Base-by-base conservation (phyloP, 2,888 invertebrate genomes). In the Euzetes globulus region DNA sequence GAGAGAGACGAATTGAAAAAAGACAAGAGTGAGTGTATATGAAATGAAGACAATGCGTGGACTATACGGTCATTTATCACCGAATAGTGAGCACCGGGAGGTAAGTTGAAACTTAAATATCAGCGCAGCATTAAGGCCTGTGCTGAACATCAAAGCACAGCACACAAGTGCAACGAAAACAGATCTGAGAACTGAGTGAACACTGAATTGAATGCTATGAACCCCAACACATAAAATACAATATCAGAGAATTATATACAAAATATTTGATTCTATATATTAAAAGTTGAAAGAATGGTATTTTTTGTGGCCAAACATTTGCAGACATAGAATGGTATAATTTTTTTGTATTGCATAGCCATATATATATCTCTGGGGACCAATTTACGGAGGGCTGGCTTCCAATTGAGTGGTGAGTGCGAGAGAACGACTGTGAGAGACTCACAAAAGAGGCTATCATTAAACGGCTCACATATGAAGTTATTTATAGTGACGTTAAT, bases 401-500 rank as follows among this genome's bases (percentile, higher is more conserved):
- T 41, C 4, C 41, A 47, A 33, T 71, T 47, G 71, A 71, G 41
- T 37, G 19, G 29, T n/a, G 47, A 52, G 33, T 45, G 71, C 11
- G 41, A 50, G 70, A 37, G 70, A 70, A 3, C 11, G 47, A 47
- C 47, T 19, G 71, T 19, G 70, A 37, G 47, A 52, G 68, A 68
- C 25, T 25, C 25, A 68, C 25, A 68, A 27, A 45, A 19, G 25
- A 19, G 25, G 33, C 22, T 22, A 33, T 22, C 15, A 19, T 71
- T 52, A 71, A 52, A 71, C 19, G 50, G 29, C 63, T 65, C 37
- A 37, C 15, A 19, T n/a, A 65, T 65, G 63, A 45, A 70, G 70
- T 70, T 70, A 70, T 70, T 70, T 70, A 70, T 70, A 22, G 70
- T 70, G 70, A 70, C 70, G 45, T 45, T 70, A 70, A 70, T 70